Evolutionary conservation across 2,888 invertebrate species (phyloP).

Genomic region (Acholoe squamosa): DNA sequence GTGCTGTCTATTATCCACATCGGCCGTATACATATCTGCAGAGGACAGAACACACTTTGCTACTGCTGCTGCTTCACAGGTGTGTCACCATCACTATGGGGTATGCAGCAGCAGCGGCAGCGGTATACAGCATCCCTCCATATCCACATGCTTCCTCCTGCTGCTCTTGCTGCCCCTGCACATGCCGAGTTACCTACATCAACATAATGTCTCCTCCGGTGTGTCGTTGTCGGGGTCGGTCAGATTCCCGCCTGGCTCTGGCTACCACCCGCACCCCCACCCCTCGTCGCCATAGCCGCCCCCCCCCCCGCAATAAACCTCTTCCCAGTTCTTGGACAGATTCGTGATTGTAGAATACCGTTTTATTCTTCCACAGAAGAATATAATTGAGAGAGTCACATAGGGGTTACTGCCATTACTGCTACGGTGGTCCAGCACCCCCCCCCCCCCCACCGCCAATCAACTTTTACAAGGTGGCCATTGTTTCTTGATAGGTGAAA

Average conservation of each 20-base stretch:
- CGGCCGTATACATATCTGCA: too few relatives aligned
- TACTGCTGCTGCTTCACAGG: too few relatives aligned
- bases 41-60: too few relatives aligned
- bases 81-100: too few relatives aligned
- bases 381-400: neutral
- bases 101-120: too few relatives aligned
- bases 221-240: neutral
- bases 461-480: too few relatives aligned
- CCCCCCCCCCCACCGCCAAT: neutral
- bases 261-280: neutral
- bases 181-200: neutral
- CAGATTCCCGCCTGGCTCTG: neutral
- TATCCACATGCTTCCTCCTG: neutral
- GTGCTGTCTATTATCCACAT: too few relatives aligned
- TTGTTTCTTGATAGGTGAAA: too few relatives aligned
- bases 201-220: conserved; percentile 27
- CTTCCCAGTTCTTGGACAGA: neutral
- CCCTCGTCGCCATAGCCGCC: neutral
- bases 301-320: neutral
- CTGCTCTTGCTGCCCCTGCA: neutral
- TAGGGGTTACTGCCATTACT: too few relatives aligned
- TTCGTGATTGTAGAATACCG: too few relatives aligned
- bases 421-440: too few relatives aligned
- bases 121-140: neutral
- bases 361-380: neutral